phyloP scores from a whole-genome alignment of 1,140 invertebrate species.

The Paramacrobiotus metropolitanus region DNA sequence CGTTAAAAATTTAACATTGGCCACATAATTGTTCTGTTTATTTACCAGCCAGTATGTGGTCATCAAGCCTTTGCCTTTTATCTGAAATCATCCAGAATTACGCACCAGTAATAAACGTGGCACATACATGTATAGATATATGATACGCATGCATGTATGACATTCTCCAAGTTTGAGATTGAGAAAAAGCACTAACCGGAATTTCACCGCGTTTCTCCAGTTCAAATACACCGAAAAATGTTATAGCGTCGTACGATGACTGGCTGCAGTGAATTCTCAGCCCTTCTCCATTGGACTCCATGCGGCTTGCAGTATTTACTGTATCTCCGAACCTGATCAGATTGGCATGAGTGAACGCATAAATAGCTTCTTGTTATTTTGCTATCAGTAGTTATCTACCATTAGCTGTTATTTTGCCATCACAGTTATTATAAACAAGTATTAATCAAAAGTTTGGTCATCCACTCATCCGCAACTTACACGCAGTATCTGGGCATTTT shows the following conservation, averaged over 20 bases:
- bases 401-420: not conserved
- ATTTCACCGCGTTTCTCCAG: not conserved
- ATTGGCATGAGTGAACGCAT: constrained; percentile 13
- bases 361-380: not conserved
- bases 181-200: not conserved
- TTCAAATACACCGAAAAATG: not conserved
- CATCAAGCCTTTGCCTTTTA: too few species aligned
- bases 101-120: too few species aligned
- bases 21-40: too few species aligned
- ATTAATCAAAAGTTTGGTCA: too few species aligned
- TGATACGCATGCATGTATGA: too few species aligned
- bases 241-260: not conserved
- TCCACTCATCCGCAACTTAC: not conserved
- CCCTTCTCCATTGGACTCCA: constrained; percentile 60
- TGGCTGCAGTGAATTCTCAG: not conserved
- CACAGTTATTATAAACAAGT: not conserved
- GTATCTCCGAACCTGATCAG: constrained; percentile 20
- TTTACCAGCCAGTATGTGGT: too few species aligned
- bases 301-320: constrained; percentile 40
- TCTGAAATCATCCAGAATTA: too few species aligned
- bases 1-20: too few species aligned
- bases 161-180: too few species aligned
- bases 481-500: constrained; percentile 41
- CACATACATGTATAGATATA: too few species aligned
- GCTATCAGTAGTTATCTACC: not conserved